Evolutionary conservation across 2,113 vertebrate species (phyloP), one percentile per base, ranked within the genome.

Genomic region (Lonchura striata): DNA sequence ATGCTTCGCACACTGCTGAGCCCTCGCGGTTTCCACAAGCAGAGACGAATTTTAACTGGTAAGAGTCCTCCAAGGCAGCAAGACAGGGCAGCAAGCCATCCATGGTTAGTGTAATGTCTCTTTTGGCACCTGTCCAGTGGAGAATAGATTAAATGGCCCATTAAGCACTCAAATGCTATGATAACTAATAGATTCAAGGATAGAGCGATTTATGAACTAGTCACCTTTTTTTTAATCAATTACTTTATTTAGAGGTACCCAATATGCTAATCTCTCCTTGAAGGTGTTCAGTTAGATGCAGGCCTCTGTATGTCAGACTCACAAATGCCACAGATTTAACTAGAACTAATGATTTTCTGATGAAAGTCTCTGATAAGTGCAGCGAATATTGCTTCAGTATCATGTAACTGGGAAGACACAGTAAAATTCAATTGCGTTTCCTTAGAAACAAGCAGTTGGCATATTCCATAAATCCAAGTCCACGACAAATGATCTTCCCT

Each of bases 121-220:
- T 92, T 80, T 6, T 93, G 88, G 94, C 92, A n/a, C 33, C 39
- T 54, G 30, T 59, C 91, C 88, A 83, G 71, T 4, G 5, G 21
- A 77, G 60, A 92, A 87, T 54, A 83, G 82, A 96, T 95, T 85
- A 92, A 93, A 86, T 1, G 31, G 95, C 60, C 72, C 94, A 92
- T 93, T 97, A 88, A 92, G 82, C 80, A 71, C 88, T 88, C 53
- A 79, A 90, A 86, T 42, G 17, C 53, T 80, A 11, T 23, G 39
- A 80, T 74, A 92, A 88, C 71, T 50, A 89, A 82, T 79, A 86
- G 81, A 86, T 64, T 31, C 30, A 24, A 66, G 78, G 76, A 52
- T 19, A 44, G 24, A 21, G 49, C 47, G 22, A 47, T 82, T 92
- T 46, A 49, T 28, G 28, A 76, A 60, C 25, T 42, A 17, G 9